phyloP scores from a whole-genome alignment of 2,113 vertebrate species.

The Actinemys pallida region DNA sequence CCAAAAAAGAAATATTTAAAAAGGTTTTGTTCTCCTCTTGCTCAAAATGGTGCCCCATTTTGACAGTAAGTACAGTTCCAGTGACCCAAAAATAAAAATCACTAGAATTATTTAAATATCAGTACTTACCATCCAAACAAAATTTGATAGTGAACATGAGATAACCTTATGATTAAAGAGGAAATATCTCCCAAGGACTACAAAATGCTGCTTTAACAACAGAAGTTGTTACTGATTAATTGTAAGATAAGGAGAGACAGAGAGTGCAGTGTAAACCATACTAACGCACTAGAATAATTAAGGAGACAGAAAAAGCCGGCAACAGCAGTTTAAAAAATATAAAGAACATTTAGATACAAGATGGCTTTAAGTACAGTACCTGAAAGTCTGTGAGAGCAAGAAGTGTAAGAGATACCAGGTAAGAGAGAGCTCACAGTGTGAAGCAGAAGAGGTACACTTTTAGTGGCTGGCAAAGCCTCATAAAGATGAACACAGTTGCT shows the following conservation, averaged over 20 bases:
- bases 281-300: not conserved
- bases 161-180: accelerated
- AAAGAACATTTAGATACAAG: conserved; percentile 46
- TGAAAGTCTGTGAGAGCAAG: conserved; percentile 98
- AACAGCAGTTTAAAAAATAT: conserved; percentile 31
- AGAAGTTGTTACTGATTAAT: not conserved
- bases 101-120: not conserved
- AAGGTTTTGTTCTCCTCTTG: not conserved
- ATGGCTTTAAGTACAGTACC: conserved; percentile 87
- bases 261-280: not conserved
- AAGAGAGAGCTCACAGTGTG: conserved; percentile 99
- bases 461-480: conserved; percentile 97
- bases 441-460: conserved; percentile 97
- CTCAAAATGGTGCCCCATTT: no score
- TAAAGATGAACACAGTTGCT: conserved; percentile 98
- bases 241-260: accelerated
- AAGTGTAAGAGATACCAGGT: conserved; percentile 97
- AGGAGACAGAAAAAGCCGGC: conserved; percentile 25
- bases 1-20: not conserved
- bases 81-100: not conserved
- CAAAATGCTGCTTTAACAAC: not conserved
- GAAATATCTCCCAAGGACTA: not conserved
- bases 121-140: not conserved
- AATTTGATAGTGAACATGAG: not conserved
- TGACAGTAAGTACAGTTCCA: not conserved